Evolutionary conservation across 1,140 invertebrate species (phyloP), one percentile per base, ranked within the genome.

Genomic region (Brachionus plicatilis): DNA sequence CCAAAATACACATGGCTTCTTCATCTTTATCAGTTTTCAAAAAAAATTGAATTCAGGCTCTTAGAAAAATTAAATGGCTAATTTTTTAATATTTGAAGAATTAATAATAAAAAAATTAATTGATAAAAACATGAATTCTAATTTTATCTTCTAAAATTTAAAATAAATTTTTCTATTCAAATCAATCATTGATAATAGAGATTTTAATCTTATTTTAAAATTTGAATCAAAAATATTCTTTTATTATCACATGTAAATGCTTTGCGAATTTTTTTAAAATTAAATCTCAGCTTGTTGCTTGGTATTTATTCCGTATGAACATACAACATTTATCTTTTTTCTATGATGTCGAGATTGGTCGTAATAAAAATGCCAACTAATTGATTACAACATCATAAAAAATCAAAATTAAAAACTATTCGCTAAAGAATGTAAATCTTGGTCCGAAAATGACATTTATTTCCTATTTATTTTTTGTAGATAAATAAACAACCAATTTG

Each of bases 371-470:
- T 76, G 72, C 72, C 72, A 76, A 76, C 12, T 76, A 76, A 76
- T 76, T 76, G 72, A 76, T 76, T 76, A 76, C 72, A 76, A 50
- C 72, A 76, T 76, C 72, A 76, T 50, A 76, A 76, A 50, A 50
- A 75, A 37, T 37, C 9, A 70, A 33, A 37, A 70, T 12, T n/a
- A 2, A 37, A 70, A 37, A 37, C 14, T 70, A 41, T 70, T 70
- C 37, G 37, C 53, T 20, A 60, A 60, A 60, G 53, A 60, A 60
- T 60, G 53, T 60, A 60, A 60, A 60, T 60, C 20, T 60, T 70
- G 11, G 45, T 3, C 41, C 43, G 9, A 45, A 47, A 50, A 29
- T 37, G 72, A 76, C 72, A 76, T 50, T 76, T 76, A 76, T 76
- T 76, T 76, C 72, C 72, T 76, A 76, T 76, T 27, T 50, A 11